Conservation (phyloP, 2,113 vertebrate genomes). For the Hystrix cristata region DNA sequence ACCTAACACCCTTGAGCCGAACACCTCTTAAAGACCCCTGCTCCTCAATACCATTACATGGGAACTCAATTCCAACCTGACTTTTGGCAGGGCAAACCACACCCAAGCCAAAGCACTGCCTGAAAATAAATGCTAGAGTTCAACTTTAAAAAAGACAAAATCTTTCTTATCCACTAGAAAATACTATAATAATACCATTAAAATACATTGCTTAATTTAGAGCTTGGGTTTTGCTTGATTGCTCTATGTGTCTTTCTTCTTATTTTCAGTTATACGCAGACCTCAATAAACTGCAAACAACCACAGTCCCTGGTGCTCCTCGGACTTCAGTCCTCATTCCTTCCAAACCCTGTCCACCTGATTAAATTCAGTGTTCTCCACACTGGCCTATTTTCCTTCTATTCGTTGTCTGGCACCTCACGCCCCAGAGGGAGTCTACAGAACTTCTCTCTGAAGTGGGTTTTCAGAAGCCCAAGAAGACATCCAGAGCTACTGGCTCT, state of each 20-base stretch:
- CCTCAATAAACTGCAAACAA: not conserved
- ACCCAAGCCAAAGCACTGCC: not conserved
- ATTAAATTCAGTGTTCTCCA: not conserved
- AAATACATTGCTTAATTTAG: not conserved
- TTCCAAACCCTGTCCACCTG: not conserved
- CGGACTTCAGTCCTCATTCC: not conserved
- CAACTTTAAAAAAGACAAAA: not conserved
- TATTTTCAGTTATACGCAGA: not conserved
- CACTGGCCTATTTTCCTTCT: not conserved
- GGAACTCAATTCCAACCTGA: not conserved
- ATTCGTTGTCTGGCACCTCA: not conserved
- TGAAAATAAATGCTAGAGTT: slow-evolving; percentile 5
- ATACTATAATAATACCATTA: not conserved
- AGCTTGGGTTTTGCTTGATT: not conserved
- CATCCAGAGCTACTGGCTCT: not conserved
- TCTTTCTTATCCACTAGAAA: not conserved
- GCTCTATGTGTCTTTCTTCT: not conserved
- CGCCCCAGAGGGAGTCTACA: not conserved
- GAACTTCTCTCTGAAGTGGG: not conserved
- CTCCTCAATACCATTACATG: not conserved
- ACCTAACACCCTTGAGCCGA: not conserved
- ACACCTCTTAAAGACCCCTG: not conserved
- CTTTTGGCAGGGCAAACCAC: not conserved
- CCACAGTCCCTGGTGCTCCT: not conserved
- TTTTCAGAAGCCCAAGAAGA: not conserved